Evolutionary conservation across 2,888 invertebrate genomes (phyloP).

Genomic region (Cactoblastis cactorum): DNA sequence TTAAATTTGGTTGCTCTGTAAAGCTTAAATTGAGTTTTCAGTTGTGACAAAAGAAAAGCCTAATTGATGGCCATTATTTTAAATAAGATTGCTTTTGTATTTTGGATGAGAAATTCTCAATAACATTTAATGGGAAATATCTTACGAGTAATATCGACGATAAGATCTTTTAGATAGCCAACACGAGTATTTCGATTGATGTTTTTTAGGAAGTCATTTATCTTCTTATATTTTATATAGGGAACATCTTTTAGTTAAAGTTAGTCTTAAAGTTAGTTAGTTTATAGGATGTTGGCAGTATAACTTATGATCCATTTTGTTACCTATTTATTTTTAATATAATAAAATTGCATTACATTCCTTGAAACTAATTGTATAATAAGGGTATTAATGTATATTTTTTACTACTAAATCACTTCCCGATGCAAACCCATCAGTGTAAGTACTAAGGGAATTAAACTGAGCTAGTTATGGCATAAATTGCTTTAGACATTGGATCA

Average conservation of each 20-base stretch:
- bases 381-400: neutral
- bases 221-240: slow-evolving; percentile 12
- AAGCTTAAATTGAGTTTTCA: slow-evolving; percentile 17
- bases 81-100: slow-evolving; percentile 29
- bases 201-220: too few species aligned
- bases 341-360: too few species aligned
- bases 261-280: too few species aligned
- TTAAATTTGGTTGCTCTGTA: slow-evolving; percentile 25
- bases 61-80: slow-evolving; percentile 20
- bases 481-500: slow-evolving; percentile 36
- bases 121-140: slow-evolving; percentile 26
- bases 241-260: slow-evolving; percentile 6
- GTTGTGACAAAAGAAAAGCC: slow-evolving; percentile 17
- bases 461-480: slow-evolving; percentile 35
- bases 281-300: too few species aligned
- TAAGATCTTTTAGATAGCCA: neutral
- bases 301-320: too few species aligned
- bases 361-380: too few species aligned
- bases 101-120: slow-evolving; percentile 25
- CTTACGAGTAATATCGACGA: slow-evolving; percentile 31
- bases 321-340: too few species aligned
- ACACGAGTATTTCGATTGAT: neutral
- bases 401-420: neutral
- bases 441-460: slow-evolving; percentile 6
- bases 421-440: neutral